Base-by-base conservation (phyloP, 2,888 invertebrate genomes). In the Darwinula stevensoni region DNA sequence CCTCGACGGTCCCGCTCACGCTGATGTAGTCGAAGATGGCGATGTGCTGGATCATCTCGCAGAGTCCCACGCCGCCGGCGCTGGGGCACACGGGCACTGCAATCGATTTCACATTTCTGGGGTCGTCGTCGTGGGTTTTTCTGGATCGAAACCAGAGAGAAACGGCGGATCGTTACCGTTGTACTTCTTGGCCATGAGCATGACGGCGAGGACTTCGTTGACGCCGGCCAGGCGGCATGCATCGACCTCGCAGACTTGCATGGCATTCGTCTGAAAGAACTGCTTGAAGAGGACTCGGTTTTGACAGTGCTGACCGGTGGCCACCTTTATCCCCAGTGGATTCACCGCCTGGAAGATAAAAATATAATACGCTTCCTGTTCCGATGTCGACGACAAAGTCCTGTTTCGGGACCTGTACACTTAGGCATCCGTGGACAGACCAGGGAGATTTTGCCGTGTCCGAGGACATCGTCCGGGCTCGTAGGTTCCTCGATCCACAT, bases 401-500 rank as follows among this genome's bases (percentile, higher is more conserved):
- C 13, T 28, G 22, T 9, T n/a, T 22, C n/a, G 22, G n/a, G n/a
- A n/a, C n/a, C n/a, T n/a, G n/a, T n/a, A n/a, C n/a, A n/a, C n/a
- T n/a, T n/a, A n/a, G n/a, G n/a, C n/a, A 34, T 34, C 5, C 13
- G 14, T 13, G 22, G 14, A 32, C 16, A 48, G 33, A 69, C 74
- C 45, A 67, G 61, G 0, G 75, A 61, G 39, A 84, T 78, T 31
- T 59, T 54, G 1, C 67, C 67, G 49, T 84, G 82, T 1, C 80
- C 84, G n/a, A 78, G 50, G 3, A 80, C 57, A 46, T 86, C 86
- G 47, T 86, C 84, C 0, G 82, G 80, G 3, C 72, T 73, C 0
- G 84, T 86, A 0, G 84, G 84, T 45, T 86, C 84, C 49, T 86
- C 84, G 34, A 86, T 80, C 82, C 82, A 86, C 33, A 67, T 49